These are phyloP conservation scores for Silurus lanzhouensis DNA, from an alignment of 2,797 vertebrate genomes.

Conservation along the genomic window DNA sequence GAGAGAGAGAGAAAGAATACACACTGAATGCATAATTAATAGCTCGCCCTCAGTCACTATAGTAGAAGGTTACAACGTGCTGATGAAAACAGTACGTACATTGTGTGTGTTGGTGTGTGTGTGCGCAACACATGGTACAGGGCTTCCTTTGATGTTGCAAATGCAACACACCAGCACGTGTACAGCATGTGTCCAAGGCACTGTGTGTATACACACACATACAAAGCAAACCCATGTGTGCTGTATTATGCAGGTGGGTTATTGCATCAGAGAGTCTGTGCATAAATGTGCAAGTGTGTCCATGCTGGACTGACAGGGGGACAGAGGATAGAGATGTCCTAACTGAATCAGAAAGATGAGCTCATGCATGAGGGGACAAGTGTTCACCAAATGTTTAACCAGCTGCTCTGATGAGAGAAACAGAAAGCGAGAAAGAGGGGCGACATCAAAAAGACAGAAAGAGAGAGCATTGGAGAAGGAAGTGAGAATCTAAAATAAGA, in stretches of 20 bases:
- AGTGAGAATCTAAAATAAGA: background rate
- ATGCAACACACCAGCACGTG: background rate
- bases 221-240: background rate
- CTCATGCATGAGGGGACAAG: constrained; percentile 54
- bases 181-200: background rate
- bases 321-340: constrained; percentile 42
- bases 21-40: constrained; percentile 2
- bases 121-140: background rate
- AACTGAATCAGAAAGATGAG: constrained; percentile 53
- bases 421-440: background rate
- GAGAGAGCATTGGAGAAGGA: background rate
- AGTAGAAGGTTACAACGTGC: constrained; percentile 25
- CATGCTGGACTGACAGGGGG: constrained; percentile 57
- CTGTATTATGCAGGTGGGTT: constrained; percentile 5
- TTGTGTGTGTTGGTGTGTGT: background rate
- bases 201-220: background rate
- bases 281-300: constrained; percentile 22
- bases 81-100: background rate
- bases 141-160: background rate
- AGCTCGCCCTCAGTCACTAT: background rate
- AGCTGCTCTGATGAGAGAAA: constrained; percentile 32
- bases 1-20: background rate
- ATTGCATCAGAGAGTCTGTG: constrained; percentile 18
- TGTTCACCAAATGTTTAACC: constrained; percentile 64
- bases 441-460: background rate